Evolutionary conservation across 2,888 invertebrate genomes (phyloP), one percentile per base, ranked within the genome.

Genomic region (Cataglyphis albicans): DNA sequence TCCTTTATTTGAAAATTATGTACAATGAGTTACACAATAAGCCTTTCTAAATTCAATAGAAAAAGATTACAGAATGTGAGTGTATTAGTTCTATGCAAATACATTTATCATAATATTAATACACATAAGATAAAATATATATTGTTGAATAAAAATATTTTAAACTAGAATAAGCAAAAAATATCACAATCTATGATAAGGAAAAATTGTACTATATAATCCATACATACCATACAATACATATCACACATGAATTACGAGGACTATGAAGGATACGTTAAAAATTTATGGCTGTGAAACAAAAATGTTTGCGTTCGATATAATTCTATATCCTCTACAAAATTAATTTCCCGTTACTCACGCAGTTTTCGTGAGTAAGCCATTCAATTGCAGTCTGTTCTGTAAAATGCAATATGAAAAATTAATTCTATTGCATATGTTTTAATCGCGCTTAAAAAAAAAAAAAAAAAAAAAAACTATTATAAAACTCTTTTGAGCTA

Each of bases 51-150:
- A 15, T 2, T 68, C 32, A 21, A n/a, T 18, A 38, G 89, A 90
- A 88, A 89, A 75, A 75, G 9, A 55, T 38, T n/a, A 29, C 9
- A 75, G 21, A 41, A 29, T 52, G 32, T 18, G 32, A 44, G 3
- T 25, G 18, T 32, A 12, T 35, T 63, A 21, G 29, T 9, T 38
- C 25, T 25, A 76, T 52, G 25, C 35, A 76, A 76, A 38, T 57
- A 21, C 15, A 25, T 25, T 38, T 41, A 57, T 48, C 6, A 48
- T 48, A 48, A 1, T 6, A 48, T 48, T 48, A 12, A 55, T 55
- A 57, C 55, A 57, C 10, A 5, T 76, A 41, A 76, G 4, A 29
- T 48, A 35, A 55, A 65, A 67, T 63, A 25, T 38, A 18, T n/a
- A 38, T 48, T 48, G 1, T 48, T 48, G 18, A 48, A 38, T 52